These are phyloP conservation scores for Marmota flaviventris DNA, from an alignment of 2,113 vertebrate genomes.

Conservation along the genomic window DNA sequence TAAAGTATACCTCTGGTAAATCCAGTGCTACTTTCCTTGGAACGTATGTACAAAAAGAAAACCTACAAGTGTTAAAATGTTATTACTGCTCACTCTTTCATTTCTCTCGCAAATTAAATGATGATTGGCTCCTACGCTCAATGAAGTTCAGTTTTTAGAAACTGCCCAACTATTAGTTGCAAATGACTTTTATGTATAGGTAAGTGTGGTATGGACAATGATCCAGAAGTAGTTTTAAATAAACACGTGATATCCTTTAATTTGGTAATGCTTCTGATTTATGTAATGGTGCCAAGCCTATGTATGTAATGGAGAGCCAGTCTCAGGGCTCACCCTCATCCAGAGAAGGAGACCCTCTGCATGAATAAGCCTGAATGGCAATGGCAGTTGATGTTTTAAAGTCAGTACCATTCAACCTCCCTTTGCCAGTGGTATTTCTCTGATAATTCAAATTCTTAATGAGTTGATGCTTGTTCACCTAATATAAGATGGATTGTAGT, in stretches of 20 bases:
- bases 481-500: not conserved
- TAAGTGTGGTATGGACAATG: not conserved
- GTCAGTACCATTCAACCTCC: not conserved
- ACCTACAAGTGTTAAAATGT: not conserved
- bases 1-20: not conserved
- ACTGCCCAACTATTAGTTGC: not conserved
- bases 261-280: not conserved
- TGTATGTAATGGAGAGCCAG: not conserved
- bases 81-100: not conserved
- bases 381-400: not conserved
- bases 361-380: not conserved
- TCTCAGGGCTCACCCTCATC: not conserved
- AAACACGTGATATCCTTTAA: not conserved
- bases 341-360: not conserved
- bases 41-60: not conserved
- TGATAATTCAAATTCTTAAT: not conserved
- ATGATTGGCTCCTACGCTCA: not conserved
- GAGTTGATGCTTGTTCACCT: not conserved
- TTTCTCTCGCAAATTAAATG: not conserved
- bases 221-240: not conserved
- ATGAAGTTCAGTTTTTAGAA: not conserved
- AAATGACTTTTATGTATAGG: not conserved
- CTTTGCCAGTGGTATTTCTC: not conserved
- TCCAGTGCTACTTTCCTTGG: not conserved
- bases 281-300: not conserved